Evolutionary conservation across 2,888 invertebrate genomes (phyloP), one percentile per base, ranked within the genome.

Genomic region (Sphaerophoria rueppellii): DNA sequence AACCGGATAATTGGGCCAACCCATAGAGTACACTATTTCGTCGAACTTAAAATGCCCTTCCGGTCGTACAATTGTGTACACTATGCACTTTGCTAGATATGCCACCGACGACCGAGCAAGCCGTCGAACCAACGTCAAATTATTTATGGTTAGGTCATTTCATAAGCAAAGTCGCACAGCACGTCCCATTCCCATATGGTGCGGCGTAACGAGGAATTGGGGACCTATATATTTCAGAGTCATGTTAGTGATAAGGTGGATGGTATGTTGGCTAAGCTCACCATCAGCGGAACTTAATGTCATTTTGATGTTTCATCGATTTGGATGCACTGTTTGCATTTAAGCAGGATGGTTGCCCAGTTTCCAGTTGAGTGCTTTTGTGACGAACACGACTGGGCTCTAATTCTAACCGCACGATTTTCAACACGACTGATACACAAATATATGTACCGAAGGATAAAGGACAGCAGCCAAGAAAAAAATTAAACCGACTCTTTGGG

Each of bases 141-240:
- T 83, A 83, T 83, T 83, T 83, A 83, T 79, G 82, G 79, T 61
- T 67, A 71, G 82, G 79, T 79, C 82, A 75, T 71, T 79, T 79
- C 82, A 75, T 60, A 71, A 72, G 79, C 75, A 82, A 79, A 71
- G 74, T 48, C 50, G 55, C 72, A 55, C 48, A 32, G 7, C 40
- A 1, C 40, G 6, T 9, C 52, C 52, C 24, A 40, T 1, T 6
- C 40, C 40, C 40, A 7, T 40, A 40, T 40, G 6, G 9, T 40
- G 9, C 9, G 9, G 40, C 6, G 6, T 1, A 1, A 40, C 40
- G 40, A 40, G 40, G 40, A 40, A 7, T 11, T 9, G 43, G 43
- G 43, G 4, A 43, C 43, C 43, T 7, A 40, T 43, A 43, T 43
- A 12, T 12, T 5, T 4, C 12, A 43, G 11, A 11, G 11, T 5